These are phyloP conservation scores for Melanerpes aurifrons DNA, from an alignment of 2,113 vertebrate species.

Conservation along the genomic window DNA sequence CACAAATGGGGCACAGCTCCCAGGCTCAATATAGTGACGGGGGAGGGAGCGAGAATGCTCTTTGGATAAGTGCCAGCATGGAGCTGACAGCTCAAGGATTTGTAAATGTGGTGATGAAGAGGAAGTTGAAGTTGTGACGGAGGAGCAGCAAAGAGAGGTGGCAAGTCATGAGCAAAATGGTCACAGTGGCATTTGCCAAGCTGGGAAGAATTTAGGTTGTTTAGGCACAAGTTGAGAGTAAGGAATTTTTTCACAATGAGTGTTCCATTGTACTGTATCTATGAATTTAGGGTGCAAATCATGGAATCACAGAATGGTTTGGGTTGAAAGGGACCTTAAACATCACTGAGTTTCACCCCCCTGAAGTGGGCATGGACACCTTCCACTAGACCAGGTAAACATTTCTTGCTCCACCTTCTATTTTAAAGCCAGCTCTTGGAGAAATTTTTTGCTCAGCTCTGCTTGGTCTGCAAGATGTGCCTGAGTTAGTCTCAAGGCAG, in stretches of 20 bases:
- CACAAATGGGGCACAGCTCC: not conserved
- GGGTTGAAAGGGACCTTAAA: too few relatives aligned
- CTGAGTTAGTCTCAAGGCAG: not conserved
- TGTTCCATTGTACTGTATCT: not conserved
- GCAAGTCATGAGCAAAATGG: not conserved
- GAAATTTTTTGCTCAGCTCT: not conserved
- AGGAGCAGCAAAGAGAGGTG: not conserved
- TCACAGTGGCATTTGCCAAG: not conserved
- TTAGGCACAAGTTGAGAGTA: not conserved
- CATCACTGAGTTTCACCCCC: too few relatives aligned
- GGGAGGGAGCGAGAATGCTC: constrained; percentile 8
- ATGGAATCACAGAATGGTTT: too few relatives aligned
- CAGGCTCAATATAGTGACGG: not conserved
- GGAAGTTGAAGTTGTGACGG: not conserved
- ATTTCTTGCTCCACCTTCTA: not conserved
- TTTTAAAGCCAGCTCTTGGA: not conserved
- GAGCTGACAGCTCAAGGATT: constrained; percentile 30
- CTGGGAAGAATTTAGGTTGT: not conserved
- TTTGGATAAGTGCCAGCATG: not conserved
- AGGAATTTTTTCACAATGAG: not conserved
- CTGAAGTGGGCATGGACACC: too few relatives aligned
- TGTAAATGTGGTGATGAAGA: not conserved
- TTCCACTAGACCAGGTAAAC: not conserved
- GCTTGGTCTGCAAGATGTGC: not conserved
- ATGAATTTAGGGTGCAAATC: not conserved